Base-by-base conservation (phyloP, 2,797 vertebrate genomes). In the Chelmon rostratus region DNA sequence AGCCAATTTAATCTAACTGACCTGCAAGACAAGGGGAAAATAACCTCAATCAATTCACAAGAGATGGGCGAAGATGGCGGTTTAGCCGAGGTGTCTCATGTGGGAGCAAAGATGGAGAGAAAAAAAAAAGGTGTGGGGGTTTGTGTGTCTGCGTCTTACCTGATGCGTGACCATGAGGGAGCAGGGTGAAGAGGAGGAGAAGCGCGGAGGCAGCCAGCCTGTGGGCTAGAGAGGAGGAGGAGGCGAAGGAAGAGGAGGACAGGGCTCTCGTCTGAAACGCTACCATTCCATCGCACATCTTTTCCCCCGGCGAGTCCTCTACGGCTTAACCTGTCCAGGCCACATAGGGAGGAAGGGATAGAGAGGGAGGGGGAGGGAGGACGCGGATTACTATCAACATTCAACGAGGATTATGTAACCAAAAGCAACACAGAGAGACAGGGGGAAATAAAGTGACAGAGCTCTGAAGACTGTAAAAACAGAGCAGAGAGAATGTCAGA, bases 261-360 rank as follows among this genome's bases (percentile, higher is more conserved):
- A 28, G 88, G 84, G 90, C 88, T 93, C 92, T 93, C 87, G 91
- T 95, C 89, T 91, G 92, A 88, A 93, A 94, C 86, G 90, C 94
- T 93, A 93, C 94, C 95, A 96, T 96, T 93, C 95, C 95, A 96
- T 95, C 86, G 92, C 93, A 93, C 95, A 96, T 96, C 91, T 95
- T 96, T 95, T 90, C 94, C 91, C 86, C 90, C 79, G 82, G 90
- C 91, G 61, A 89, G 86, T 95, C 92, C 91, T 91, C 93, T 93
- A 88, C 81, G 83, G 92, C 87, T 93, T 92, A 93, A 95, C 94
- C 95, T 96, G 92, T 85, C 47, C 83, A 46, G 73, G 79, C 72
- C 78, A 88, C 82, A 91, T 47, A 69, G 74, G 81, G 78, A 73
- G 68, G 56, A 73, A 72, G 73, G 71, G 74, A 85, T 12, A 57